These are phyloP conservation scores for Falcaria lacertinaria DNA, from an alignment of 2,888 invertebrate species.

Conservation along the genomic window DNA sequence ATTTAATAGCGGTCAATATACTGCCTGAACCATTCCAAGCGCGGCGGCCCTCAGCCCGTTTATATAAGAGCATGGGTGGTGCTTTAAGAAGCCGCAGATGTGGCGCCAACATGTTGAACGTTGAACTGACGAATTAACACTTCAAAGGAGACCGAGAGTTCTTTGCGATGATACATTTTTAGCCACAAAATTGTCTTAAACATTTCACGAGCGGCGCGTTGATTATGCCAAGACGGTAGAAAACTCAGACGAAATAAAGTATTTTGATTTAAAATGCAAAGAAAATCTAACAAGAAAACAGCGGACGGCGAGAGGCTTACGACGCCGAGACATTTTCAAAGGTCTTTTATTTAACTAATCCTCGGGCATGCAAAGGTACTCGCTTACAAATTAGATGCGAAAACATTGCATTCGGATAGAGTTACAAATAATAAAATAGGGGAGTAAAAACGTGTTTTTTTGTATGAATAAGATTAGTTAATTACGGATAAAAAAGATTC, in stretches of 20 bases:
- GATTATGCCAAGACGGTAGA: conserved; percentile 67
- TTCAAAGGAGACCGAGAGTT: conserved; percentile 46
- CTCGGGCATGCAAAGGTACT: conserved; percentile 34
- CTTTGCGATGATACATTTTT: conserved; percentile 55
- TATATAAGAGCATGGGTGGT: conserved; percentile 10
- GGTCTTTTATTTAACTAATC: conserved; percentile 63
- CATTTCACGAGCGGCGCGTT: conserved; percentile 58
- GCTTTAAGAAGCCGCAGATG: conserved; percentile 13
- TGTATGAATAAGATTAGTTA: too few species aligned
- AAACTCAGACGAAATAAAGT: conserved; percentile 68
- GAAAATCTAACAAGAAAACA: conserved; percentile 68
- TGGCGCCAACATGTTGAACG: conserved; percentile 13
- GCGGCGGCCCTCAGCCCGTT: conserved; percentile 5
- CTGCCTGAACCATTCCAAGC: too few species aligned
- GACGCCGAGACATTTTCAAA: conserved; percentile 42
- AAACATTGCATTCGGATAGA: conserved; percentile 26
- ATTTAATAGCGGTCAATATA: too few species aligned
- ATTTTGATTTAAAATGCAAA: conserved; percentile 74
- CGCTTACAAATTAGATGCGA: conserved; percentile 35
- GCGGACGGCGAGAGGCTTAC: conserved; percentile 32
- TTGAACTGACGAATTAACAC: conserved; percentile 34
- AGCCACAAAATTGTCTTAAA: conserved; percentile 65
- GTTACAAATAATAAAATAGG: not conserved
- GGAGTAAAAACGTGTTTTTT: too few species aligned
- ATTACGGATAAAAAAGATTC: too few species aligned